These are phyloP conservation scores for Temnothorax unifasciatus DNA, from an alignment of 2,888 invertebrate genomes.

Conservation along the genomic window DNA sequence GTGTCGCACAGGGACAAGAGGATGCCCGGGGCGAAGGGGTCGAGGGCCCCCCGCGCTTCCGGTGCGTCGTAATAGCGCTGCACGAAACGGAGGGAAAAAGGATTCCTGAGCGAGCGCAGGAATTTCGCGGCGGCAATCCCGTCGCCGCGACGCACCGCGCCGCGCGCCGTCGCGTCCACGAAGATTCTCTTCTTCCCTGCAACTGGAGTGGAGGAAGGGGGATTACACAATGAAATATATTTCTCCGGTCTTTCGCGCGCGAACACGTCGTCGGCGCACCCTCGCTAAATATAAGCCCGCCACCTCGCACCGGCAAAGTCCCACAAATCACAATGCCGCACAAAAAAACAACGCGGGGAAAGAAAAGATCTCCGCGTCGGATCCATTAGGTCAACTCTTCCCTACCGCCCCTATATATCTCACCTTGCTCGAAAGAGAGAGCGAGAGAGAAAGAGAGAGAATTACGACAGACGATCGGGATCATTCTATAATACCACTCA, in stretches of 20 bases:
- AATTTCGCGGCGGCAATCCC: constrained; percentile 44
- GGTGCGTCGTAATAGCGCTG: not conserved
- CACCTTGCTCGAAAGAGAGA: not conserved
- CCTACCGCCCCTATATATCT: not conserved
- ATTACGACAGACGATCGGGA: constrained; percentile 33
- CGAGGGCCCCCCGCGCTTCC: constrained; percentile 9
- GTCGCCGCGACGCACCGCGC: not conserved
- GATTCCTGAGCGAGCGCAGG: constrained; percentile 47
- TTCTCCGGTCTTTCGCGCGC: constrained; percentile 75
- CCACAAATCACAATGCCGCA: constrained; percentile 35
- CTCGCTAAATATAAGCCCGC: constrained; percentile 81
- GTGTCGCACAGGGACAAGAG: not conserved
- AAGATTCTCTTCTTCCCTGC: constrained; percentile 73
- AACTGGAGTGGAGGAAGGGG: constrained; percentile 54
- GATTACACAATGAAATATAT: constrained; percentile 86
- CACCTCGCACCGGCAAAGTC: constrained; percentile 28
- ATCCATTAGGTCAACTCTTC: constrained; percentile 10
- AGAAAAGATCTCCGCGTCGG: constrained; percentile 30
- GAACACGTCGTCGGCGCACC: constrained; percentile 64
- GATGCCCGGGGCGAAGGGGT: constrained; percentile 12
- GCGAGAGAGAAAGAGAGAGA: not conserved
- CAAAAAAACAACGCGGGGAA: not conserved
- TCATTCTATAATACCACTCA: constrained; percentile 36
- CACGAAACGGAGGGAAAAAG: constrained; percentile 17
- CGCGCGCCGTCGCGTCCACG: constrained; percentile 22